These are phyloP conservation scores for Lycophotia porphyrea DNA, from an alignment of 2,888 invertebrate genomes.

Conservation along the genomic window DNA sequence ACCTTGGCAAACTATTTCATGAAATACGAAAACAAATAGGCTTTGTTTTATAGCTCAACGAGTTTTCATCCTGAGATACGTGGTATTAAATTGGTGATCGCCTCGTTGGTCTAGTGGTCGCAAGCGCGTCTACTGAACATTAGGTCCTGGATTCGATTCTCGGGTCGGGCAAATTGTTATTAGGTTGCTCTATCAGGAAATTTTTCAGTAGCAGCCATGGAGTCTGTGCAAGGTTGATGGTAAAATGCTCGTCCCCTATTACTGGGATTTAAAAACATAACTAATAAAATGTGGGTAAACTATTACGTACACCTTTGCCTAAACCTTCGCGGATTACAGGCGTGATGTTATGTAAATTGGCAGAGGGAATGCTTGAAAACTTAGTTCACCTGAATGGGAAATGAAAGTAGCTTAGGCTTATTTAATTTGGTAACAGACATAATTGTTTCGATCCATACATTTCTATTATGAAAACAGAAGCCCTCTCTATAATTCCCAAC, in stretches of 20 bases:
- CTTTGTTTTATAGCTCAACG: not conserved
- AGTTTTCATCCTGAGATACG: not conserved
- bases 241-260: too few relatives aligned
- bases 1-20: constrained; percentile 17
- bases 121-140: too few relatives aligned
- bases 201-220: too few relatives aligned
- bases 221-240: too few relatives aligned
- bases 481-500: constrained; percentile 12
- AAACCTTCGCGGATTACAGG: too few relatives aligned
- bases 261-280: too few relatives aligned
- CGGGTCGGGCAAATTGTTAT: too few relatives aligned
- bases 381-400: not conserved
- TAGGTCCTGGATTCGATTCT: too few relatives aligned
- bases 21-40: not conserved
- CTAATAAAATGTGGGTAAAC: too few relatives aligned
- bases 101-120: too few relatives aligned
- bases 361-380: not conserved
- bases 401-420: not conserved
- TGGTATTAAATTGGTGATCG: not conserved
- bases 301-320: too few relatives aligned
- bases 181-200: too few relatives aligned
- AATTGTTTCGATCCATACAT: not conserved
- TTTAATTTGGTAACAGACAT: not conserved
- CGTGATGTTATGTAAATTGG: not conserved
- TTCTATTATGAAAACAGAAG: constrained; percentile 11